Evolutionary conservation across 1,140 invertebrate species (phyloP).

Genomic region (Leguminivora glycinivorella): DNA sequence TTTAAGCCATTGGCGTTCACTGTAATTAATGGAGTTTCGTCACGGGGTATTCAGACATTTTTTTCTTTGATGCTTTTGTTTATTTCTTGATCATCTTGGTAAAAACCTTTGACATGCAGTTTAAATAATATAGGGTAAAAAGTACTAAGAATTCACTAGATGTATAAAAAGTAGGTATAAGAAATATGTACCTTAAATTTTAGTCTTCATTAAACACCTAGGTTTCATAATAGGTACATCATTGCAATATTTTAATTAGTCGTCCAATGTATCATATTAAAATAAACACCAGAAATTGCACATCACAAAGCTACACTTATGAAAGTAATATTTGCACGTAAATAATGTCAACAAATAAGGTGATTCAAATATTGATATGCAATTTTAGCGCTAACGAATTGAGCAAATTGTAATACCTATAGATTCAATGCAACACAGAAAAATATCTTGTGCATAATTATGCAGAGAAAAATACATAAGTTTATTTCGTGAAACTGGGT

Average conservation of each 20-base stretch:
- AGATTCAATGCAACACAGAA: not conserved
- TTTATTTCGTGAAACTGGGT: no score
- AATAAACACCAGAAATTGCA: not conserved
- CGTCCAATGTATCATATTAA: not conserved
- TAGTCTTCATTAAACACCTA: no score
- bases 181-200: no score
- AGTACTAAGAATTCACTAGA: not conserved
- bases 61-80: constrained; percentile 48
- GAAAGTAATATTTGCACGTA: not conserved
- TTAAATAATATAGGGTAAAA: not conserved
- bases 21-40: constrained; percentile 68
- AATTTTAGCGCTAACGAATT: not conserved
- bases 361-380: not conserved
- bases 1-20: constrained; percentile 63
- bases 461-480: no score
- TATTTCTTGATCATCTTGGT: constrained; percentile 9
- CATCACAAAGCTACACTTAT: not conserved
- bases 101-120: not conserved
- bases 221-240: no score
- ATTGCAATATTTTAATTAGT: no score
- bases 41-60: constrained; percentile 46
- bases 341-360: not conserved
- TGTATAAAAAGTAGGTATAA: no score
- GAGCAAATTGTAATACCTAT: not conserved
- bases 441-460: no score